Conservation (phyloP, 2,888 invertebrate species). For the Campopleginae sp. region DNA sequence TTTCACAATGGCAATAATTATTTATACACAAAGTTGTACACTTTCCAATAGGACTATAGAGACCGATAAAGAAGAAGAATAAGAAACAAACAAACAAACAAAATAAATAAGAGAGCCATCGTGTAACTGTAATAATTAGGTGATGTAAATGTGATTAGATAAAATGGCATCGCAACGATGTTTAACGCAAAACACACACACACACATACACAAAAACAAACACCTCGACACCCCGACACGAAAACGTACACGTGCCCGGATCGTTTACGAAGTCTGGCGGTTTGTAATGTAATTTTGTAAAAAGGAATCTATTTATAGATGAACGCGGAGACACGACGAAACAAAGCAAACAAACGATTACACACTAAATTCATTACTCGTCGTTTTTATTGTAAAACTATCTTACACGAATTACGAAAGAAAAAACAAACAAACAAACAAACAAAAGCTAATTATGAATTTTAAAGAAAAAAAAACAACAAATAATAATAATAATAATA, state of each 20-base stretch:
- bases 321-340: slow-evolving; percentile 18
- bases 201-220: background rate
- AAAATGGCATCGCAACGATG: slow-evolving; percentile 64
- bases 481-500: too few species aligned
- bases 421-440: too few species aligned
- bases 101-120: slow-evolving; percentile 68
- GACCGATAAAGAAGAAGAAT: slow-evolving; percentile 35
- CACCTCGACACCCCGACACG: slow-evolving; percentile 9
- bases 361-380: slow-evolving; percentile 77
- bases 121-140: slow-evolving; percentile 72
- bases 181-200: slow-evolving; percentile 2
- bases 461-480: slow-evolving; percentile 67
- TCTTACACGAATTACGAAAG: slow-evolving; percentile 74
- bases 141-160: slow-evolving; percentile 82
- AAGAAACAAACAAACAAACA: slow-evolving; percentile 39
- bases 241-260: slow-evolving; percentile 74
- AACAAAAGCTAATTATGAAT: slow-evolving; percentile 65
- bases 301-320: slow-evolving; percentile 81
- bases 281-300: slow-evolving; percentile 84
- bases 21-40: slow-evolving; percentile 75
- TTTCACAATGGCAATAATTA: slow-evolving; percentile 81
- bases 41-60: slow-evolving; percentile 77
- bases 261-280: slow-evolving; percentile 78
- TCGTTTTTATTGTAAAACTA: slow-evolving; percentile 79
- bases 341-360: slow-evolving; percentile 36